Evolutionary conservation across 2,797 vertebrate species (phyloP).

Genomic region (Prionace glauca): DNA sequence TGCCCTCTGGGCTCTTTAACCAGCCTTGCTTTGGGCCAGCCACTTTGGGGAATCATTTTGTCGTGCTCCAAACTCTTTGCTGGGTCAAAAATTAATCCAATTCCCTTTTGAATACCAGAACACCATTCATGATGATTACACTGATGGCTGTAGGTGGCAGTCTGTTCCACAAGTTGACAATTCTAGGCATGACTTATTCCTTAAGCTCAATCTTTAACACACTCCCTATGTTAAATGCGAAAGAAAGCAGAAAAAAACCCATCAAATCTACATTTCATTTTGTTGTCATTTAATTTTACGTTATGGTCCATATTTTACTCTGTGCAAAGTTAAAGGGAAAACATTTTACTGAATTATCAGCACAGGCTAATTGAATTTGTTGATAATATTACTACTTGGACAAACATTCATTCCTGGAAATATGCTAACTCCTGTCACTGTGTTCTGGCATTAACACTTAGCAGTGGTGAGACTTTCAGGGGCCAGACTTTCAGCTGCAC

Average conservation of each 20-base stretch:
- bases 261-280: not conserved
- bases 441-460: not conserved
- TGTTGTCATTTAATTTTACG: not conserved
- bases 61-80: not conserved
- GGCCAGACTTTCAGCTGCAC: not conserved
- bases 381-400: not conserved
- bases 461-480: not conserved
- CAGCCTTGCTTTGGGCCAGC: not conserved
- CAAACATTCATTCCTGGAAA: not conserved
- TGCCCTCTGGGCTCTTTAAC: not conserved
- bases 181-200: not conserved
- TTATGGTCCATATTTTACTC: not conserved
- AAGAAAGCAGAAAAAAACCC: not conserved
- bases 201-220: not conserved
- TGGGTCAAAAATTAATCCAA: not conserved
- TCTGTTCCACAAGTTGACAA: conserved; percentile 18
- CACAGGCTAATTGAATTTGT: too few relatives aligned
- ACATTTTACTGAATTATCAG: not conserved
- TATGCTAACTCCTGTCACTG: not conserved
- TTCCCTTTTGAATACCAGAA: not conserved
- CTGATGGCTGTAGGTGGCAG: conserved; percentile 17
- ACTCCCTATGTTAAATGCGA: not conserved
- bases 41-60: not conserved
- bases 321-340: not conserved
- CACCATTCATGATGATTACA: not conserved